Evolutionary conservation across 1,140 invertebrate genomes (phyloP).

Genomic region (Holotrichia oblita): DNA sequence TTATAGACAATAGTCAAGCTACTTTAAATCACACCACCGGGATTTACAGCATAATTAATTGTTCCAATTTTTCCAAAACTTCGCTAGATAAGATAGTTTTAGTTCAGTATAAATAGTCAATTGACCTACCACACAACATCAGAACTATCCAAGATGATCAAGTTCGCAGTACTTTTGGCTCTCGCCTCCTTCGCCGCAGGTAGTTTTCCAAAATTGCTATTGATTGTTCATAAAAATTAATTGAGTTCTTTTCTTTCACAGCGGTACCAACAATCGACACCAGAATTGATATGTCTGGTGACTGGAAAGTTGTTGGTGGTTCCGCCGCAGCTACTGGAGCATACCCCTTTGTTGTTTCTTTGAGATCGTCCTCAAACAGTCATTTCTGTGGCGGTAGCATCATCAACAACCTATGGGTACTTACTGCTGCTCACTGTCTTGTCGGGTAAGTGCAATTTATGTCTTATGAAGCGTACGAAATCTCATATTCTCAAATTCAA

Average conservation of each 20-base stretch:
- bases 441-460: conserved; percentile 33
- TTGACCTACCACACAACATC: neutral
- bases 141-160: neutral
- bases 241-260: neutral
- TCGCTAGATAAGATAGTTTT: neutral
- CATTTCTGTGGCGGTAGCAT: conserved; percentile 44
- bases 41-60: too few relatives aligned
- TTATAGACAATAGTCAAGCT: too few relatives aligned
- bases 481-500: neutral
- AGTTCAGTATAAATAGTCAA: neutral
- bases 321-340: conserved; percentile 55
- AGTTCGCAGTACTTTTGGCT: neutral
- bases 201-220: neutral
- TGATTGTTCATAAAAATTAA: neutral
- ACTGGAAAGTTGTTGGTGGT: conserved; percentile 60
- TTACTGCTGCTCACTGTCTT: conserved; percentile 51
- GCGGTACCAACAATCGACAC: neutral
- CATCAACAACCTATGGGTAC: neutral
- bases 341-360: conserved; percentile 62
- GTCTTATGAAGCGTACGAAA: neutral
- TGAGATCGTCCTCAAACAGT: conserved; percentile 47
- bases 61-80: too few relatives aligned
- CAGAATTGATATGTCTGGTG: neutral
- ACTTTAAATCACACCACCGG: too few relatives aligned
- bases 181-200: neutral